Base-by-base conservation (phyloP, 1,140 invertebrate species). In the Orchesella cincta region DNA sequence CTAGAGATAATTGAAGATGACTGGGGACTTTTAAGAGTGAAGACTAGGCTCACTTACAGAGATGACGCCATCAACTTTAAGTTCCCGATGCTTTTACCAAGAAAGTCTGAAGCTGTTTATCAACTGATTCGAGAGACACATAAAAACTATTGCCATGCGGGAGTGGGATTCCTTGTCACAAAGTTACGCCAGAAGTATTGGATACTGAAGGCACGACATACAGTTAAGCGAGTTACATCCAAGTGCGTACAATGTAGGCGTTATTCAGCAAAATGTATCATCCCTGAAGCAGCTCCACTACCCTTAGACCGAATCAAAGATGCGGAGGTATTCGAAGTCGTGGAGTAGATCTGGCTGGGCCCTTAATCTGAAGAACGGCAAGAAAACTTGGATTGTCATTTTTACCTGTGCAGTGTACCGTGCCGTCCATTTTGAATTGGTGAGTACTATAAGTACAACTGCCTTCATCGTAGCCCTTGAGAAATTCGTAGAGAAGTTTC, bases 401-500 rank as follows among this genome's bases (percentile, higher is more conserved):
- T 85, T 86, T 51, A 87, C 84, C 0, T 86, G 84, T 73, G 52
- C 67, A 2, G 64, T 76, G 8, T 76, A 54, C 26, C 3, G 76
- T 18, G 76, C 74, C 3, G 34, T 78, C 3, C 36, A 83, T 39
- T 51, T 83, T 20, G 86, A 88, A 26, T 34, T 80, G 18, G 84
- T 83, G 0, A 80, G 81, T 16, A 80, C 81, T 3, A 73, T 88
- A 5, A 78, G 82, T 1, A 85, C 85, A 0, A 82, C 84, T 23
- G 82, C 82, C 87, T 86, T 70, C 62, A 87, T 33, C 81, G 81
- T 35, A 80, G 83, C 33, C 57, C 87, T 1, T 57, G 84, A 33
- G 57, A 86, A 46, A 86, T 88, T 80, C 82, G 87, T n/a, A 80
- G 84, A 14, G 77, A 84, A 35, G 77, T 85, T 54, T 85, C 85